phyloP scores from a whole-genome alignment of 2,888 invertebrate genomes.

The Agriopis leucophaearia region DNA sequence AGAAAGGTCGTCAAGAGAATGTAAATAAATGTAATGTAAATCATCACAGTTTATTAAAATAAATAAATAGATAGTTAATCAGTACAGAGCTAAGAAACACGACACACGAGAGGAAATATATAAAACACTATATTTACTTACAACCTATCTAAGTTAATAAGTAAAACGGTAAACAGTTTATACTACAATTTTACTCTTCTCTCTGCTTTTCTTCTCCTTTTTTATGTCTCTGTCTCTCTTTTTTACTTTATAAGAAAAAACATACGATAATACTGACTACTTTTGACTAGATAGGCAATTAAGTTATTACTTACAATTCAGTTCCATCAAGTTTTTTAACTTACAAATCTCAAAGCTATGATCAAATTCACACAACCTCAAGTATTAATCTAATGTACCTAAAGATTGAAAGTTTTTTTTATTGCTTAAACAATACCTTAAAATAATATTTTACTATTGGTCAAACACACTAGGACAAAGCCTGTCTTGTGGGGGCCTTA shows the following conservation, averaged over 20 bases:
- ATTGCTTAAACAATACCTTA: too few species aligned
- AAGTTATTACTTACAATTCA: not conserved
- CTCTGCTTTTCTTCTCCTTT: too few species aligned
- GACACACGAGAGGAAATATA: conserved; percentile 17
- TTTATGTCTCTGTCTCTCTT: too few species aligned
- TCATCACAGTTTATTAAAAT: conserved; percentile 22
- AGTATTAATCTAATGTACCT: not conserved
- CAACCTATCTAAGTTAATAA: not conserved
- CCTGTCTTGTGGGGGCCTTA: too few species aligned
- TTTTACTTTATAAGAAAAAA: too few species aligned
- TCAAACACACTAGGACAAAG: too few species aligned
- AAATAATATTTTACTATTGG: too few species aligned
- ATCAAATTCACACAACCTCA: not conserved
- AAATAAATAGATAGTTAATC: not conserved
- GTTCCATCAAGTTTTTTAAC: not conserved
- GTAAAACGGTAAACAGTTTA: not conserved
- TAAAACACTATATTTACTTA: conserved; percentile 7
- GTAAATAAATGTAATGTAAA: not conserved
- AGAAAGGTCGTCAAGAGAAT: not conserved
- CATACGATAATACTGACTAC: not conserved
- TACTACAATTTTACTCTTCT: too few species aligned
- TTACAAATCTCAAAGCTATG: not conserved
- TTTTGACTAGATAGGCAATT: not conserved
- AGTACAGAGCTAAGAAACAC: conserved; percentile 23
- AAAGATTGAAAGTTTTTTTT: too few species aligned